Conservation (phyloP, 2,113 vertebrate genomes). For the Bujurquina vittata region DNA sequence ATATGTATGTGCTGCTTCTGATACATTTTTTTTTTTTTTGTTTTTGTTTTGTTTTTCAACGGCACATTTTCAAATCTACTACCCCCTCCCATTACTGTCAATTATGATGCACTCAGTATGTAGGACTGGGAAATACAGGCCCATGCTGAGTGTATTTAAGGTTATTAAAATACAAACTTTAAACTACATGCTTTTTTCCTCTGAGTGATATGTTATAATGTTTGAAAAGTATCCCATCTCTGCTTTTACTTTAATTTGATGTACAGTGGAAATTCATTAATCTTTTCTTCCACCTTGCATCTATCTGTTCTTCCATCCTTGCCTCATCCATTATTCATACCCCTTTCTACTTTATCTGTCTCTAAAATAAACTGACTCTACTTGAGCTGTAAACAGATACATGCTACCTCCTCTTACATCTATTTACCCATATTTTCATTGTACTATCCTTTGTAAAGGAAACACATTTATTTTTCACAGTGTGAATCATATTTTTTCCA, state of each 20-base stretch:
- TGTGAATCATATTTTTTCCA: slow-evolving; percentile 11
- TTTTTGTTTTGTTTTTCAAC: not conserved
- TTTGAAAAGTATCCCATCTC: slow-evolving; percentile 18
- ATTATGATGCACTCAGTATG: slow-evolving; percentile 2
- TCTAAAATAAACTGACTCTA: slow-evolving; percentile 56
- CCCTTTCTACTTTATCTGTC: slow-evolving; percentile 54
- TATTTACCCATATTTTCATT: slow-evolving; percentile 55
- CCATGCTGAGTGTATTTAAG: not conserved
- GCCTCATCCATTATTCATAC: slow-evolving; percentile 65
- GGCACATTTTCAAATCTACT: not conserved
- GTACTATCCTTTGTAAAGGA: slow-evolving; percentile 30
- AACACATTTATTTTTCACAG: slow-evolving; percentile 33
- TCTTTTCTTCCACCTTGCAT: slow-evolving; percentile 40
- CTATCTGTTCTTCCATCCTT: slow-evolving; percentile 44
- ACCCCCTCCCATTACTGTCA: not conserved
- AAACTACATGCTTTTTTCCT: not conserved
- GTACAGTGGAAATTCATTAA: slow-evolving; percentile 40
- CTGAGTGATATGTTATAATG: not conserved
- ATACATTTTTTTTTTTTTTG: no score
- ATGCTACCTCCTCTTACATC: slow-evolving; percentile 32
- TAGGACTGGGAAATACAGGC: not conserved
- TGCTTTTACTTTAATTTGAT: slow-evolving; percentile 47
- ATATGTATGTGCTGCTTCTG: no score
- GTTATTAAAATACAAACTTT: not conserved
- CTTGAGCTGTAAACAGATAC: slow-evolving; percentile 62